Evolutionary conservation across 2,888 invertebrate species (phyloP).

Genomic region (Anarsia innoxiella): DNA sequence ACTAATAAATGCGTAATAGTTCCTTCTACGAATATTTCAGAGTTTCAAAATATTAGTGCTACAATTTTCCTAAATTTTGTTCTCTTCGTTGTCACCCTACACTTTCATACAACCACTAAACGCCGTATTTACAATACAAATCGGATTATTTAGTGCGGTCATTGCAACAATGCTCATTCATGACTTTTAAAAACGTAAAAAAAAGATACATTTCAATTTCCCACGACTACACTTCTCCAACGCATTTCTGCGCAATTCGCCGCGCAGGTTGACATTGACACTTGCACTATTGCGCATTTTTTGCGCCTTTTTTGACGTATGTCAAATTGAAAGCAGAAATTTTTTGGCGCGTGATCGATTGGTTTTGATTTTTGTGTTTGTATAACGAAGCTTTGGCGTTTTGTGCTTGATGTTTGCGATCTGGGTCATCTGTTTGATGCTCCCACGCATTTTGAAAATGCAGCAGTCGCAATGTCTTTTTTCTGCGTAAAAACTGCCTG

Average conservation of each 20-base stretch:
- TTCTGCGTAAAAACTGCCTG: no score
- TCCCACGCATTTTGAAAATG: conserved; percentile 45
- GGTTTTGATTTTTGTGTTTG: conserved; percentile 52
- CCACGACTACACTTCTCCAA: not conserved
- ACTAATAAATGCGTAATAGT: no score
- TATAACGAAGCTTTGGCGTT: not conserved
- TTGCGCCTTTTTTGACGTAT: conserved; percentile 29
- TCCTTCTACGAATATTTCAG: no score
- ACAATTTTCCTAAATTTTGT: no score
- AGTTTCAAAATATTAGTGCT: no score
- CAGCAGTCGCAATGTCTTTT: no score
- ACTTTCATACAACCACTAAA: not conserved
- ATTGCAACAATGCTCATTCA: conserved; percentile 64
- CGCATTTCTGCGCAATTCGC: conserved; percentile 16
- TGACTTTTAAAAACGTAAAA: conserved; percentile 23
- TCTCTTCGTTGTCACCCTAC: conserved; percentile 3
- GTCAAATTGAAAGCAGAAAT: conserved; percentile 28
- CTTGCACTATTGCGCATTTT: conserved; percentile 5
- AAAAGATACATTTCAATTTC: conserved; percentile 36
- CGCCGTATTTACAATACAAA: conserved; percentile 42
- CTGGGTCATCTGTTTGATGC: conserved; percentile 35
- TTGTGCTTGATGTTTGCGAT: no score
- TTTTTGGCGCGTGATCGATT: conserved; percentile 60
- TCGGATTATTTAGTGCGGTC: conserved; percentile 61
- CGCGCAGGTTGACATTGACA: conserved; percentile 4